Base-by-base conservation (phyloP, 1,140 invertebrate genomes). In the Pararge aegeria region DNA sequence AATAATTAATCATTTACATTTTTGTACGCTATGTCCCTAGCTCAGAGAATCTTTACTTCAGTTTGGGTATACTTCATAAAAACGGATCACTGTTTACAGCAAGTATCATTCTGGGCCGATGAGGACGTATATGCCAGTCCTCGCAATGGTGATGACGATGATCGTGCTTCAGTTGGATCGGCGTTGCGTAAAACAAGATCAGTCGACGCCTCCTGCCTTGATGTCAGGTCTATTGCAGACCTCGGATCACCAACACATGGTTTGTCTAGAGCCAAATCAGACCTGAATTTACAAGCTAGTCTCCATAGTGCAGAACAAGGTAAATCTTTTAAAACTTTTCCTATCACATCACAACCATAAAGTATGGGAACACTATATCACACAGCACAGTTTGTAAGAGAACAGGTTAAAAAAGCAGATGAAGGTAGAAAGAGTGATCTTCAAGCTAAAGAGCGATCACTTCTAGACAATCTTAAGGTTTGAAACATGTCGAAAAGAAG, bases 131-230 rank as follows among this genome's bases (percentile, higher is more conserved):
- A 94, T 77, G 92, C 93, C 4, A 93, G 92, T 69, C 93, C 93
- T 0, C 78, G 92, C 7, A 91, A 88, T 46, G 92, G 92, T 68
- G 87, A 93, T 72, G 93, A 93, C 66, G 90, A 92, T 40, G 93
- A 94, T 71, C 78, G 92, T 13, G 89, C 92, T 12, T 94, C 93
- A 38, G 81, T 93, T 19, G 92, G 90, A 40, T 95, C 95, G 0
- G 95, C 96, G 69, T 80, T 97, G 61, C 91, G 96, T 60, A 97
- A 97, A 83, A 96, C 95, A 21, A 93, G 96, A 70, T 96, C 95
- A 54, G 96, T 97, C 90, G 96, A 97, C 74, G 96, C 96, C 6
- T 96, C 95, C 10, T 96, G 95, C 72, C 89, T 96, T 27, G 96
- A 97, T 70, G 93, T 96, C 64, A 91, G 95, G 44, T 94, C 94